These are phyloP conservation scores for Fragum sueziense DNA, from an alignment of 2,888 invertebrate genomes.

Conservation along the genomic window DNA sequence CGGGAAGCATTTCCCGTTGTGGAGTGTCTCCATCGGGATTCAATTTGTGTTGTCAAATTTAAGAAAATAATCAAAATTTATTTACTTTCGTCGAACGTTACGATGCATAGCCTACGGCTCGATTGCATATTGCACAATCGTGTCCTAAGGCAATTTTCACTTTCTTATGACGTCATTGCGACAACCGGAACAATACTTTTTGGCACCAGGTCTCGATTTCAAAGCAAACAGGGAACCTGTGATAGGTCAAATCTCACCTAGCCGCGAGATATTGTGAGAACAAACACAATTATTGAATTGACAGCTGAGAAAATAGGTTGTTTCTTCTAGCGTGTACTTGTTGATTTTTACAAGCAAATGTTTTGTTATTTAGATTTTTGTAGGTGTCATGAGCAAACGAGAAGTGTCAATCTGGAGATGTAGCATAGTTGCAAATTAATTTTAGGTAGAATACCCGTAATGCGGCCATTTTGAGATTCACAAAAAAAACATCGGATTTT, in stretches of 20 bases:
- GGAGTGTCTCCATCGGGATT: too few relatives aligned
- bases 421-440: too few relatives aligned
- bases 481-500: too few relatives aligned
- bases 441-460: too few relatives aligned
- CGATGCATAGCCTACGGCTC: too few relatives aligned
- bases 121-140: too few relatives aligned
- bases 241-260: conserved; percentile 8
- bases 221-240: conserved; percentile 11
- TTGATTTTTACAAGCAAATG: conserved; percentile 26
- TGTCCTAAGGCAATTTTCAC: too few relatives aligned
- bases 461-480: too few relatives aligned
- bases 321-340: conserved; percentile 14
- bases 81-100: too few relatives aligned
- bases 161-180: conserved; percentile 6
- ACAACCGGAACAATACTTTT: conserved; percentile 9
- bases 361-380: conserved; percentile 3
- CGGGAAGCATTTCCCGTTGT: too few relatives aligned
- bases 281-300: conserved; percentile 39
- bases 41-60: too few relatives aligned
- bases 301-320: conserved; percentile 53
- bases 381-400: conserved; percentile 9
- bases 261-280: conserved; percentile 34
- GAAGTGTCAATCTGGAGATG: background rate
- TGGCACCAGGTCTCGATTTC: conserved; percentile 20
- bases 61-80: too few relatives aligned